phyloP scores from a whole-genome alignment of 2,888 invertebrate species.

The Dermolepida albohirtum region DNA sequence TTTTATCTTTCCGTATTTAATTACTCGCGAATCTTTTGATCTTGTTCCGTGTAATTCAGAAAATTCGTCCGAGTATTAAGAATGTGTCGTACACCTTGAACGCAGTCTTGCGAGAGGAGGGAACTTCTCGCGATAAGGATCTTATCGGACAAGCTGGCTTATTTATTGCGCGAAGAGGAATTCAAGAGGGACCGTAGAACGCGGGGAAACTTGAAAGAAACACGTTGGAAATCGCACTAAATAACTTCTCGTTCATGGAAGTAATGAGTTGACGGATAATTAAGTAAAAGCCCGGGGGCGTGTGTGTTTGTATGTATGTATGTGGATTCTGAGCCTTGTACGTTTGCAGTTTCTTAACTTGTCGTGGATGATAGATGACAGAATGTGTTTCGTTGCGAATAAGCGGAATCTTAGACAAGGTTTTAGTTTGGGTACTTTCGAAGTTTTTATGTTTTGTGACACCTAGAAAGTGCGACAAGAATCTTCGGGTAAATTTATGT shows the following conservation, averaged over 20 bases:
- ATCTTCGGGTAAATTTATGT: too few species aligned
- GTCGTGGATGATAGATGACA: too few species aligned
- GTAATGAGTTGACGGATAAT: constrained; percentile 49
- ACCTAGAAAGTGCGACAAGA: too few species aligned
- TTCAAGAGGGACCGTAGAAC: constrained; percentile 43
- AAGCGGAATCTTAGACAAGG: too few species aligned
- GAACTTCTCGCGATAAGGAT: constrained; percentile 48
- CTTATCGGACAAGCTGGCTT: constrained; percentile 48
- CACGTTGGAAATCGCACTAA: constrained; percentile 47
- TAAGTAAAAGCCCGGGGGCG: constrained; percentile 48
- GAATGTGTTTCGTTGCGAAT: too few species aligned
- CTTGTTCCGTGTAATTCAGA: constrained; percentile 23
- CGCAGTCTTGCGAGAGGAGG: constrained; percentile 37
- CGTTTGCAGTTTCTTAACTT: too few species aligned
- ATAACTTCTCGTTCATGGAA: constrained; percentile 44
- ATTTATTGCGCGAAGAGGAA: constrained; percentile 49
- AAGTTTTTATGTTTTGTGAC: too few species aligned
- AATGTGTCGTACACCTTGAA: constrained; percentile 12
- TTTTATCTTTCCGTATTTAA: constrained; percentile 28
- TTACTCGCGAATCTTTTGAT: constrained; percentile 36
- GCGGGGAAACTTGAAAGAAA: constrained; percentile 34
- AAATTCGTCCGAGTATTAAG: constrained; percentile 24
- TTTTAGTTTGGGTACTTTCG: too few species aligned
- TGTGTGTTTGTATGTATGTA: neutral
- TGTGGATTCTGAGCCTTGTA: too few species aligned